These are phyloP conservation scores for Aegithalos caudatus DNA, from an alignment of 2,113 vertebrate species.

Conservation along the genomic window DNA sequence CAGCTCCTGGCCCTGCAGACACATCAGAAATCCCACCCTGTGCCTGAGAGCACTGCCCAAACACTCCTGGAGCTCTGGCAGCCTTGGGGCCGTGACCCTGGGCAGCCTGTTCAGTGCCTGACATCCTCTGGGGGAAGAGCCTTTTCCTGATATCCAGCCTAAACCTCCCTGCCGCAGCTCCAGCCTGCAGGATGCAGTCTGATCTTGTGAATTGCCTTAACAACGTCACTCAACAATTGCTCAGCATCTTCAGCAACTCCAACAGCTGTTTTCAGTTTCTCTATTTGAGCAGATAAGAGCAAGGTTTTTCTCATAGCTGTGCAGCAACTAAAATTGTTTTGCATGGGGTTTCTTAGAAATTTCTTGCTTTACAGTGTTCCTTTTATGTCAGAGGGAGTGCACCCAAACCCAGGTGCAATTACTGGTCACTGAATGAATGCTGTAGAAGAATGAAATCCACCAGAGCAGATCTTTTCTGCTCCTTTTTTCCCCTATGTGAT, in stretches of 20 bases:
- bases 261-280: neutral
- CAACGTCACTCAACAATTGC: neutral
- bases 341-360: neutral
- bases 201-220: neutral
- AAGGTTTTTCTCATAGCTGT: neutral
- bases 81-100: neutral
- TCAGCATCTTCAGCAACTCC: neutral
- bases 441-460: neutral
- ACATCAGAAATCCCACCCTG: neutral
- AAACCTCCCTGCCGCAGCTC: neutral
- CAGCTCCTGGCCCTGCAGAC: neutral
- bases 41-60: neutral
- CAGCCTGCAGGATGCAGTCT: neutral
- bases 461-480: neutral
- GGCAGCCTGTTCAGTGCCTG: neutral
- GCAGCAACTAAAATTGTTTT: neutral
- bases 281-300: neutral
- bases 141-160: neutral
- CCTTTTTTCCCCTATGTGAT: neutral
- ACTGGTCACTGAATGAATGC: neutral
- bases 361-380: neutral
- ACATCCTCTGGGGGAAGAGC: neutral
- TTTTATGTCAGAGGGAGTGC: neutral
- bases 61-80: accelerated
- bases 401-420: neutral